Conservation (phyloP, 2,888 invertebrate genomes). For the Rotaria sp. region DNA sequence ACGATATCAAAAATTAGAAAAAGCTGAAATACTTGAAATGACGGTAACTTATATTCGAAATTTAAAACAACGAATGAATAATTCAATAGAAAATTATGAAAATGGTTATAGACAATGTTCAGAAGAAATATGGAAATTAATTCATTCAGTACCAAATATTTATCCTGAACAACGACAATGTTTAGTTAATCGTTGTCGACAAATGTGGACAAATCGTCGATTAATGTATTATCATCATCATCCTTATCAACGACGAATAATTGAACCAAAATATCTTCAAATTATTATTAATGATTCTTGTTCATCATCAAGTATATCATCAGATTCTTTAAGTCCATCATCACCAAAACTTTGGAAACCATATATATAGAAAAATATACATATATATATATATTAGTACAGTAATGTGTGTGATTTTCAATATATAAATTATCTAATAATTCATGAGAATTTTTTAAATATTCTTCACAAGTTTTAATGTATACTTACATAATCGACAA, state of each 20-base stretch:
- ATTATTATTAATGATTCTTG: not conserved
- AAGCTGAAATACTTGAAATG: constrained; percentile 41
- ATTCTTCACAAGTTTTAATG: too few species aligned
- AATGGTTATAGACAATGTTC: constrained; percentile 24
- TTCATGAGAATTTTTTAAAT: too few species aligned
- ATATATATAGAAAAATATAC: not conserved
- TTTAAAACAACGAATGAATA: constrained; percentile 19
- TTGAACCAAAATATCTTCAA: not conserved
- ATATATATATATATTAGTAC: too few species aligned
- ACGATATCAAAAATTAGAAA: constrained; percentile 40
- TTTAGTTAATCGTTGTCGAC: constrained; percentile 22
- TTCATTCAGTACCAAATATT: not conserved
- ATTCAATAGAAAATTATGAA: not conserved
- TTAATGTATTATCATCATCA: not conserved
- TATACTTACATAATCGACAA: too few species aligned
- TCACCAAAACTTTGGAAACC: not conserved
- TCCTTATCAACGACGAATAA: not conserved
- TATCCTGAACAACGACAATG: not conserved
- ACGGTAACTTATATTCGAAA: constrained; percentile 38
- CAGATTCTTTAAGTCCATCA: not conserved
- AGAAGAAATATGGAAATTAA: constrained; percentile 28
- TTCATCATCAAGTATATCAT: not conserved
- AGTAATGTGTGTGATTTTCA: too few species aligned
- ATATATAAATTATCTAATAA: too few species aligned
- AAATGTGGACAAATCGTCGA: constrained; percentile 5